phyloP scores from a whole-genome alignment of 2,113 vertebrate species.

The Hemiprocne comata region DNA sequence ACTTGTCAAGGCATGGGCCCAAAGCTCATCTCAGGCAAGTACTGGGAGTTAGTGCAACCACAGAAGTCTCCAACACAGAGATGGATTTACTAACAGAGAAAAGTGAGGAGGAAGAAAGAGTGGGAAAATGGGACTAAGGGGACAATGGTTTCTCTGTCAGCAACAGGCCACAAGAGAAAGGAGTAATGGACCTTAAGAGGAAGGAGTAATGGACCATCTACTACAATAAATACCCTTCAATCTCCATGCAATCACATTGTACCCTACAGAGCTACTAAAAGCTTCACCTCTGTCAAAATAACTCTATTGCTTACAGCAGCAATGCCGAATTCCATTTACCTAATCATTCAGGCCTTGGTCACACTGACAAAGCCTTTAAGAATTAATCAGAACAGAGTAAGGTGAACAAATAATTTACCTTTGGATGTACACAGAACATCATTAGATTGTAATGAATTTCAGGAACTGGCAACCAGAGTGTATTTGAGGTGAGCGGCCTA shows the following conservation, averaged over 20 bases:
- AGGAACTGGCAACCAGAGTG: not conserved
- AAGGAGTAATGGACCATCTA: not conserved
- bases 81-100: not conserved
- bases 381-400: not conserved
- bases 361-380: not conserved
- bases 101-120: not conserved
- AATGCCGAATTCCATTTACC: not conserved
- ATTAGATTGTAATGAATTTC: not conserved
- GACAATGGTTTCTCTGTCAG: not conserved
- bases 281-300: not conserved
- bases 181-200: not conserved
- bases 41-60: not conserved
- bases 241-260: not conserved
- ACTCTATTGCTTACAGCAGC: not conserved
- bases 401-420: not conserved
- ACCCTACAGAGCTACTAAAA: not conserved
- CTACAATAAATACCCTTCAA: not conserved
- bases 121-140: not conserved
- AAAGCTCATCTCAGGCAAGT: not conserved
- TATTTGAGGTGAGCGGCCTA: slow-evolving; percentile 20
- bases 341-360: not conserved
- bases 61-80: not conserved
- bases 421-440: not conserved
- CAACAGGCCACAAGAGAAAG: not conserved
- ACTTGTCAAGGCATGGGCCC: not conserved